Percentiles rank a stretch among this genome's conserved stretches.
Conservation (phyloP, 1,140 invertebrate genomes). For the Bombus confusus region DNA sequence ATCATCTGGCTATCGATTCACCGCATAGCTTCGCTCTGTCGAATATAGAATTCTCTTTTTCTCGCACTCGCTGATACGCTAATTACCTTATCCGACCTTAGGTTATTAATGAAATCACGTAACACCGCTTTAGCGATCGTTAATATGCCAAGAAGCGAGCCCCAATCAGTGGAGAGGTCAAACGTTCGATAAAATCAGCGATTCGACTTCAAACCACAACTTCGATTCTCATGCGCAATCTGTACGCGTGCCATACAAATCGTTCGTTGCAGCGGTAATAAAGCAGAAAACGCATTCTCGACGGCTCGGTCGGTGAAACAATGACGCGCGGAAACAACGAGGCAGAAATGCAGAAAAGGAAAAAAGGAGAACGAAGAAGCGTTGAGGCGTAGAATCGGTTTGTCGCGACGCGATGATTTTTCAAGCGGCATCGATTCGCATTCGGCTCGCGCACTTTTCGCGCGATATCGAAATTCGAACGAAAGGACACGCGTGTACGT, state of each 20-base stretch:
- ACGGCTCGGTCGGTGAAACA: not conserved
- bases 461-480: slow-evolving; percentile 49
- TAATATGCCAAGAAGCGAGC: not conserved
- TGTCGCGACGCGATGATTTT: not conserved
- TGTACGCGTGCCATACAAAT: slow-evolving; percentile 4
- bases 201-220: not conserved
- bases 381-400: not conserved
- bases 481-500: slow-evolving; percentile 44
- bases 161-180: not conserved
- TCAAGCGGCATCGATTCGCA: slow-evolving; percentile 29
- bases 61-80: no score
- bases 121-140: not conserved
- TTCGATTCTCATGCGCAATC: not conserved
- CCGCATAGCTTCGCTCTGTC: no score
- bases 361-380: not conserved
- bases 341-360: not conserved
- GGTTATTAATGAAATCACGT: not conserved
- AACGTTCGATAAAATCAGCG: not conserved
- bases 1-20: no score
- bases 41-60: no score
- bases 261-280: not conserved
- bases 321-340: not conserved
- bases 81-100: not conserved
- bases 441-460: slow-evolving; percentile 22
- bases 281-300: not conserved